These are phyloP conservation scores for Drosophila elegans DNA, from an alignment of 1,140 invertebrate genomes.

Conservation along the genomic window DNA sequence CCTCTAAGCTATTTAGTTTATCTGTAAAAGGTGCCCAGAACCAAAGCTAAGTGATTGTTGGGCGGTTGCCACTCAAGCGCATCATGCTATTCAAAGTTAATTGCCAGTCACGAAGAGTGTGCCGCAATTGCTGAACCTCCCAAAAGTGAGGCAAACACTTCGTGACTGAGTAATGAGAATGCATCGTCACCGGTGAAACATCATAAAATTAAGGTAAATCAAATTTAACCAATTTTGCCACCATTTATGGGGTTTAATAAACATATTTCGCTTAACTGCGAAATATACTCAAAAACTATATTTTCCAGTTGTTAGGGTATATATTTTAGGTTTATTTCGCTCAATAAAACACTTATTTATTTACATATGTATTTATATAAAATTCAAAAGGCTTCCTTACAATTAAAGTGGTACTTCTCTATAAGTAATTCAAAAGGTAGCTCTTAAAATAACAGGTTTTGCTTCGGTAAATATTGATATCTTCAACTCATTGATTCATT, in stretches of 20 bases:
- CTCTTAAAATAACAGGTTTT: too few relatives aligned
- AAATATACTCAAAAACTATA: too few relatives aligned
- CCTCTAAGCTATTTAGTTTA: background rate
- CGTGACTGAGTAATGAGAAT: conserved; percentile 29
- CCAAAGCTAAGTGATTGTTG: conserved; percentile 13
- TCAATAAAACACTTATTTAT: too few relatives aligned
- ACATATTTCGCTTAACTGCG: background rate
- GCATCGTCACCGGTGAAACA: conserved; percentile 24
- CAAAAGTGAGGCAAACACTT: conserved; percentile 38
- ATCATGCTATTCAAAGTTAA: conserved; percentile 30
- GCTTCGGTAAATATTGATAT: conserved; percentile 5
- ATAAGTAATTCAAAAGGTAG: too few relatives aligned
- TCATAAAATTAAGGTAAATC: conserved; percentile 10
- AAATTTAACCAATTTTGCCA: background rate
- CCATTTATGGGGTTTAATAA: background rate
- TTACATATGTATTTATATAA: too few relatives aligned
- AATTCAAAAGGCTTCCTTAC: too few relatives aligned
- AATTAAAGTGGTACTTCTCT: too few relatives aligned
- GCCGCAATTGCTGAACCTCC: conserved; percentile 31
- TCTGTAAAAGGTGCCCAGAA: conserved; percentile 7
- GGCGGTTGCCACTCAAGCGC: conserved; percentile 31
- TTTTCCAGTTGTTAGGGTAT: too few relatives aligned
- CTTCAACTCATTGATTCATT: background rate
- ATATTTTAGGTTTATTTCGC: too few relatives aligned
- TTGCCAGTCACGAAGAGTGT: conserved; percentile 44